Percentiles rank a stretch among this genome's conserved stretches.
phyloP scores from a whole-genome alignment of 2,888 invertebrate species.

The Cheilosia vernalis region DNA sequence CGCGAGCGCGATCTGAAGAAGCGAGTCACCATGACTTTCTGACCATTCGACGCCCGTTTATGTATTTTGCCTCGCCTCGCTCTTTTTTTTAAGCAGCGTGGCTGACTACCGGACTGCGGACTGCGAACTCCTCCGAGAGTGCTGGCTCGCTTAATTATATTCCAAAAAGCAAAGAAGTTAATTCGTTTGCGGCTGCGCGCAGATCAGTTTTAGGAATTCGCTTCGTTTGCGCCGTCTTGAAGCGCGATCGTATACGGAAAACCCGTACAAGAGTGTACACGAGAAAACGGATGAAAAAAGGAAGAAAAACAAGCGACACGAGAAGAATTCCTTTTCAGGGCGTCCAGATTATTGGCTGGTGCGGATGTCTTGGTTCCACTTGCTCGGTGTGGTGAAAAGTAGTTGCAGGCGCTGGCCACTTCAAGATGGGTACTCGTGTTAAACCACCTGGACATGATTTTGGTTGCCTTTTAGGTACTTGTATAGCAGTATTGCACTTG shows the following conservation, averaged over 20 bases:
- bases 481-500: constrained; percentile 54
- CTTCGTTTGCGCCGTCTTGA: constrained; percentile 24
- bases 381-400: constrained; percentile 38
- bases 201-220: constrained; percentile 63
- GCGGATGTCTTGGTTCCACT: constrained; percentile 18
- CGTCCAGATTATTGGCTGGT: constrained; percentile 53
- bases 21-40: constrained; percentile 58
- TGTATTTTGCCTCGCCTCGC: constrained; percentile 41
- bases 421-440: constrained; percentile 62
- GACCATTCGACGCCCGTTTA: constrained; percentile 63
- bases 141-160: constrained; percentile 69
- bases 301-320: constrained; percentile 24
- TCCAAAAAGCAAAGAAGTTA: constrained; percentile 66
- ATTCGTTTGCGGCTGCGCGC: constrained; percentile 58
- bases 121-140: constrained; percentile 23
- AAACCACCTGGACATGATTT: constrained; percentile 70
- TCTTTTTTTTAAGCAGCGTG: neutral
- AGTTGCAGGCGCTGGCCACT: constrained; percentile 36
- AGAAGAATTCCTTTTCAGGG: constrained; percentile 68
- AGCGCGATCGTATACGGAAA: constrained; percentile 51
- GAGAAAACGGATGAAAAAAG: constrained; percentile 11
- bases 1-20: constrained; percentile 21
- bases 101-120: constrained; percentile 54
- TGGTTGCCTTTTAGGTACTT: constrained; percentile 57
- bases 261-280: constrained; percentile 26